Conservation (phyloP, 2,888 invertebrate species). For the Pseudococcus viburni region DNA sequence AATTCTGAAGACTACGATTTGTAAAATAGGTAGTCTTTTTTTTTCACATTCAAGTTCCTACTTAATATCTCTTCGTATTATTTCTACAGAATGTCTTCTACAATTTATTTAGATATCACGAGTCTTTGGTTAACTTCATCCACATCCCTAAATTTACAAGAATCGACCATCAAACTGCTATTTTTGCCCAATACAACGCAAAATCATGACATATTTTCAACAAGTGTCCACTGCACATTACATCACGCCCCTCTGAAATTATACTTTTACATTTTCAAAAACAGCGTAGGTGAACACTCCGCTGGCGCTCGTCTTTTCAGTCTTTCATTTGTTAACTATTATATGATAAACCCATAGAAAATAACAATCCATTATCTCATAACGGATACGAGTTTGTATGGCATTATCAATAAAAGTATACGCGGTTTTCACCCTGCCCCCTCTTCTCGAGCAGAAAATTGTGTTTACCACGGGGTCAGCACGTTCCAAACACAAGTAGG, state of each 20-base stretch:
- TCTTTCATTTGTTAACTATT: constrained; percentile 7
- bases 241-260: background rate
- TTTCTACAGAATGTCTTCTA: no score
- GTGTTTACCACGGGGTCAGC: background rate
- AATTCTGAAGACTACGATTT: no score
- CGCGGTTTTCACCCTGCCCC: background rate
- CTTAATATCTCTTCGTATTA: no score
- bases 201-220: background rate
- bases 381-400: background rate
- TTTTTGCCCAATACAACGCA: background rate
- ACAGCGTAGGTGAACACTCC: background rate
- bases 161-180: background rate
- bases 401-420: constrained; percentile 36
- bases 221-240: background rate
- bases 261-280: background rate
- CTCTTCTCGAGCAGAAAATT: background rate
- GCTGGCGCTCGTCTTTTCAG: background rate
- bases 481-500: background rate
- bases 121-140: background rate
- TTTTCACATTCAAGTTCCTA: no score
- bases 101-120: no score
- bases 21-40: no score
- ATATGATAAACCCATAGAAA: constrained; percentile 10
- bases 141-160: background rate
- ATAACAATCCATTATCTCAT: constrained; percentile 2